Evolutionary conservation across 2,888 invertebrate species (phyloP).

Genomic region (Ferdinandea cuprea): DNA sequence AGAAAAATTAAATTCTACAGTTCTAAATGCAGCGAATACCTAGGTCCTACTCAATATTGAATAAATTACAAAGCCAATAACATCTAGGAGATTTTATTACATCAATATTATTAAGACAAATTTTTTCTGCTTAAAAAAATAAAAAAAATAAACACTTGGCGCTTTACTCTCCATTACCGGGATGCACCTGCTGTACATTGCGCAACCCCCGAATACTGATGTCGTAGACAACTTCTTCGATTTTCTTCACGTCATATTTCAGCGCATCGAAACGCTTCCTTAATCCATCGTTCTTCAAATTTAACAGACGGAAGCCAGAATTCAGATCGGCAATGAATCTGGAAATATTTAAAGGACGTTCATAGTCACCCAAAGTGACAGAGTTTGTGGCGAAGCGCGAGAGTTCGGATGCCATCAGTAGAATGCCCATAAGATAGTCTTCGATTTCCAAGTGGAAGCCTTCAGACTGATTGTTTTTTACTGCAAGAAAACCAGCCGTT

Average conservation of each 20-base stretch:
- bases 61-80: neutral
- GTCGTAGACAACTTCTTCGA: conserved; percentile 95
- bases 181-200: conserved; percentile 44
- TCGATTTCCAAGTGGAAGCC: conserved; percentile 96
- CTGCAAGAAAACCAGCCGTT: conserved; percentile 83
- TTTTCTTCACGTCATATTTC: conserved; percentile 96
- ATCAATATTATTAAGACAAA: neutral
- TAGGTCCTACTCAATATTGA: no score
- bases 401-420: conserved; percentile 93
- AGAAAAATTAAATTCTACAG: no score
- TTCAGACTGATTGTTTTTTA: conserved; percentile 86
- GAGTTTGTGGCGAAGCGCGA: conserved; percentile 92
- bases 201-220: conserved; percentile 91
- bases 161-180: conserved; percentile 21
- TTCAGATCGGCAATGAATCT: conserved; percentile 93
- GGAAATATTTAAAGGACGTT: conserved; percentile 91
- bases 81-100: conserved; percentile 37
- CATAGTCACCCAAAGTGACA: conserved; percentile 92
- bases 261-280: conserved; percentile 93
- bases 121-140: conserved; percentile 11
- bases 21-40: no score
- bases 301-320: conserved; percentile 94
- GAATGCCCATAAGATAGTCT: conserved; percentile 93
- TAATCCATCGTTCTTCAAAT: conserved; percentile 94
- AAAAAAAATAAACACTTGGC: neutral